Conservation (phyloP, 1,140 invertebrate genomes). For the Drosophila ambigua region DNA sequence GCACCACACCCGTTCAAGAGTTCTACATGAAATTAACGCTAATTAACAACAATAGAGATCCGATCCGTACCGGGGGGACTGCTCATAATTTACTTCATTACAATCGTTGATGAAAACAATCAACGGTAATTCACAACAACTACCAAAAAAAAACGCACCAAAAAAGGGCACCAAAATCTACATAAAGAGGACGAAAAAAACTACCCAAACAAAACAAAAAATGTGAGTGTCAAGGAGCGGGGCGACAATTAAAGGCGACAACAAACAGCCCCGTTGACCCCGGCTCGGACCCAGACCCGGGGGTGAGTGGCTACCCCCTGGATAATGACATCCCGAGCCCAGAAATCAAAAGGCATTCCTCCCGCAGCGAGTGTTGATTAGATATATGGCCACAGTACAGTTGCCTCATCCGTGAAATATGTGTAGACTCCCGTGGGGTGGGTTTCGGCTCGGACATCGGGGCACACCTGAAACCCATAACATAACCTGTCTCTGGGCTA, state of each 20-base stretch:
- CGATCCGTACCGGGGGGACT: slow-evolving; percentile 27
- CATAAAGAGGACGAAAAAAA: slow-evolving; percentile 49
- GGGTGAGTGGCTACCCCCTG: slow-evolving; percentile 46
- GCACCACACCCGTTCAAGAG: slow-evolving; percentile 27
- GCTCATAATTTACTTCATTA: slow-evolving; percentile 81
- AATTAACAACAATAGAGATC: slow-evolving; percentile 66
- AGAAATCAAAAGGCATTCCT: slow-evolving; percentile 77
- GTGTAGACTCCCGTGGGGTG: slow-evolving; percentile 33
- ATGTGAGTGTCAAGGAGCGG: slow-evolving; percentile 12
- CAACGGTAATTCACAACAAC: slow-evolving; percentile 68
- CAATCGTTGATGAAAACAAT: slow-evolving; percentile 82
- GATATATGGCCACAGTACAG: slow-evolving; percentile 59
- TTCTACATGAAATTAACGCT: slow-evolving; percentile 75
- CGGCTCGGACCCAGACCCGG: slow-evolving; percentile 18
- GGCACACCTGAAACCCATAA: slow-evolving; percentile 77
- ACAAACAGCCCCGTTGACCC: slow-evolving; percentile 71
- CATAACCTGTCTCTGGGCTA: slow-evolving; percentile 55
- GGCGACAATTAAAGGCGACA: slow-evolving; percentile 77
- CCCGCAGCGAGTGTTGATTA: slow-evolving; percentile 58
- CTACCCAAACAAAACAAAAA: slow-evolving; percentile 60
- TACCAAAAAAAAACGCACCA: slow-evolving; percentile 4
- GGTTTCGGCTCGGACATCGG: slow-evolving; percentile 19
- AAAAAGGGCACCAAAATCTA: slow-evolving; percentile 53
- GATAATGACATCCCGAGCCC: slow-evolving; percentile 67
- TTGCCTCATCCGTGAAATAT: slow-evolving; percentile 68